Percentiles rank a stretch among this genome's conserved stretches.
Evolutionary conservation across 1,140 invertebrate genomes (phyloP).

Genomic region (Leguminivora glycinivorella): DNA sequence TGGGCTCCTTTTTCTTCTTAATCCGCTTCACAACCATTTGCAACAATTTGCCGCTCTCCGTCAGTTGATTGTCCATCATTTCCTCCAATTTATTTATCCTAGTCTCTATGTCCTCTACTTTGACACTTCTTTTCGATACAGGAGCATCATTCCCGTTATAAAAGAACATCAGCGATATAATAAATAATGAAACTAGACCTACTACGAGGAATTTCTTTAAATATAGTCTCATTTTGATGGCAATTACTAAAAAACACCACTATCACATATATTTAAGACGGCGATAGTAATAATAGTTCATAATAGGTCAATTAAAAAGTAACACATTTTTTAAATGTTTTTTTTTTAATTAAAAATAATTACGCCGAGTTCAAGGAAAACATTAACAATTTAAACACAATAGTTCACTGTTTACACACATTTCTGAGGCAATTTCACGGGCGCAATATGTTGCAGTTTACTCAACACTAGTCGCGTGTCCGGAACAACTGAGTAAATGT

Average conservation of each 20-base stretch:
- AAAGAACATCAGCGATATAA: background rate
- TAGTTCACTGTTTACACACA: background rate
- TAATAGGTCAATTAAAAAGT: background rate
- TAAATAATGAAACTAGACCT: conserved; percentile 3
- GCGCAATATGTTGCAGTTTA: background rate
- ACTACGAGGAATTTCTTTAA: conserved; percentile 35
- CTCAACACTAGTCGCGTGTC: background rate
- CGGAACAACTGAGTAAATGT: conserved; percentile 6
- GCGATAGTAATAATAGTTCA: background rate
- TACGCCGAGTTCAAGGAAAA: background rate
- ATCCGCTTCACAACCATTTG: conserved; percentile 58
- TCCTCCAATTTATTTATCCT: conserved; percentile 55
- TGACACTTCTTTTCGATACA: background rate
- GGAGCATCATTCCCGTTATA: background rate
- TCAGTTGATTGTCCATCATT: conserved; percentile 54
- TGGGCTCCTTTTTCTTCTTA: conserved; percentile 36
- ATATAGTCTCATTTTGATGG: conserved; percentile 37
- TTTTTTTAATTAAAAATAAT: conserved; percentile 19
- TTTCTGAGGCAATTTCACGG: background rate
- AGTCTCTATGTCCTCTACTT: conserved; percentile 48
- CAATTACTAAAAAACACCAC: background rate
- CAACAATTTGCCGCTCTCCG: conserved; percentile 59
- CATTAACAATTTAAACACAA: background rate
- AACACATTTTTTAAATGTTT: background rate
- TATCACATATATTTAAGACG: background rate